phyloP scores from a whole-genome alignment of 2,888 invertebrate genomes.

The Alentia gelatinosa region DNA sequence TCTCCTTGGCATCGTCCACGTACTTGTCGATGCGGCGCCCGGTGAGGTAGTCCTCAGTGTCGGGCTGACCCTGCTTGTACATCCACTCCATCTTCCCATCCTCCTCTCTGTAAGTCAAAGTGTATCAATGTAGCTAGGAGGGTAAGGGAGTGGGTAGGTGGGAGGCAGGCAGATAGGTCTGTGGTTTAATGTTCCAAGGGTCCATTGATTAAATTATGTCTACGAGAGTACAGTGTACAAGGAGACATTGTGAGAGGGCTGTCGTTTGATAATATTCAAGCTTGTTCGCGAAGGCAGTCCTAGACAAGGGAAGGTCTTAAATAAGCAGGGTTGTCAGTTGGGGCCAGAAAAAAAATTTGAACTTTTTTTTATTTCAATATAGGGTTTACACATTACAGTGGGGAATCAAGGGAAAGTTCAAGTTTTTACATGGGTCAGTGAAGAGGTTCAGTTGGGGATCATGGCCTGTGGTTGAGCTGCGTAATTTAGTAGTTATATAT shows the following conservation, averaged over 20 bases:
- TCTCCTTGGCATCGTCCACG: slow-evolving; percentile 83
- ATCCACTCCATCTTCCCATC: slow-evolving; percentile 75
- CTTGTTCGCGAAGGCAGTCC: too few species aligned
- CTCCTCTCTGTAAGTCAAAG: slow-evolving; percentile 31
- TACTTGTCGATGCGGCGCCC: slow-evolving; percentile 84
- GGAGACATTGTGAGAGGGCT: not conserved
- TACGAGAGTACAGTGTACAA: not conserved
- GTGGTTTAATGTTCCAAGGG: not conserved
- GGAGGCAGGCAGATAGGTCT: too few species aligned
- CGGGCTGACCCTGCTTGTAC: slow-evolving; percentile 84
- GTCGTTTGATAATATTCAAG: too few species aligned
- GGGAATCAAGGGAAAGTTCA: not conserved
- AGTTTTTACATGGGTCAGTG: not conserved
- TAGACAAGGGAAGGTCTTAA: too few species aligned
- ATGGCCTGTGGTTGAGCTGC: not conserved
- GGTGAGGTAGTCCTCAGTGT: slow-evolving; percentile 93
- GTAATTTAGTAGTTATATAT: not conserved
- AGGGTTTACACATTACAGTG: not conserved
- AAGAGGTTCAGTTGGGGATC: not conserved
- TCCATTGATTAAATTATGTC: not conserved
- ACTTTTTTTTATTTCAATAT: too few species aligned
- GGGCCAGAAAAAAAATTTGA: too few species aligned
- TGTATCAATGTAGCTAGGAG: too few species aligned
- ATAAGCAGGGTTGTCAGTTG: too few species aligned
- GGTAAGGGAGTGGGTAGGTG: too few species aligned